These are phyloP conservation scores for Hyposoter dolosus DNA, from an alignment of 2,888 invertebrate genomes.

Conservation along the genomic window DNA sequence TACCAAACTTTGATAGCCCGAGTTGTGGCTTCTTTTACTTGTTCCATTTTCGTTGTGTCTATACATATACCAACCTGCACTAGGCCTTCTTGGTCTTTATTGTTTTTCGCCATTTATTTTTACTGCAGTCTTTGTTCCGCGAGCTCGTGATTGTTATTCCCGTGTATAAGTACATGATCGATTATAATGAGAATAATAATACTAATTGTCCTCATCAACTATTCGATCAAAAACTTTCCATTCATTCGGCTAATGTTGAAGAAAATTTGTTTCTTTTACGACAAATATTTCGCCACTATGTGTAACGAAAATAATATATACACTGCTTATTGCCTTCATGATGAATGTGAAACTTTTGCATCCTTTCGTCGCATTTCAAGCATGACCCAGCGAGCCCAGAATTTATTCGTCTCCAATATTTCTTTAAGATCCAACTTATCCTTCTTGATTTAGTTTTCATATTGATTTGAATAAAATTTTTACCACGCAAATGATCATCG, in stretches of 20 bases:
- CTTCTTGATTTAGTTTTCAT: not conserved
- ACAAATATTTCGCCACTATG: not conserved
- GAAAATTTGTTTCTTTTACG: not conserved
- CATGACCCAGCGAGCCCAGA: not conserved
- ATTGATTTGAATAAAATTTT: not conserved
- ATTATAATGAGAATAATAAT: slow-evolving; percentile 41
- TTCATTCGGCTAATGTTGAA: not conserved
- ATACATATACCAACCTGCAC: not conserved
- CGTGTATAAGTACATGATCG: slow-evolving; percentile 27
- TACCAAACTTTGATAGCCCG: slow-evolving; percentile 63
- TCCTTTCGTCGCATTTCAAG: not conserved
- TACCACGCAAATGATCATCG: too few species aligned
- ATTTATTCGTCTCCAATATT: not conserved
- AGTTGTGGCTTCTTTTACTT: slow-evolving; percentile 63
- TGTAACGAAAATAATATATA: not conserved
- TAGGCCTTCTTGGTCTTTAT: not conserved
- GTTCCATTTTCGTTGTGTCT: slow-evolving; percentile 37
- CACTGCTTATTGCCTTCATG: not conserved
- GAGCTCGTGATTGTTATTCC: slow-evolving; percentile 52
- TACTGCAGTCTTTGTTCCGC: slow-evolving; percentile 22
- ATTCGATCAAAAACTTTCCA: slow-evolving; percentile 15
- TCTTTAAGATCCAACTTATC: not conserved
- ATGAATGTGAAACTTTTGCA: not conserved
- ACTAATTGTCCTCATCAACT: slow-evolving; percentile 19
- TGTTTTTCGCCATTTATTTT: slow-evolving; percentile 12